These are phyloP conservation scores for Sceliomorpha sp. DNA, from an alignment of 2,888 invertebrate species.

Conservation along the genomic window DNA sequence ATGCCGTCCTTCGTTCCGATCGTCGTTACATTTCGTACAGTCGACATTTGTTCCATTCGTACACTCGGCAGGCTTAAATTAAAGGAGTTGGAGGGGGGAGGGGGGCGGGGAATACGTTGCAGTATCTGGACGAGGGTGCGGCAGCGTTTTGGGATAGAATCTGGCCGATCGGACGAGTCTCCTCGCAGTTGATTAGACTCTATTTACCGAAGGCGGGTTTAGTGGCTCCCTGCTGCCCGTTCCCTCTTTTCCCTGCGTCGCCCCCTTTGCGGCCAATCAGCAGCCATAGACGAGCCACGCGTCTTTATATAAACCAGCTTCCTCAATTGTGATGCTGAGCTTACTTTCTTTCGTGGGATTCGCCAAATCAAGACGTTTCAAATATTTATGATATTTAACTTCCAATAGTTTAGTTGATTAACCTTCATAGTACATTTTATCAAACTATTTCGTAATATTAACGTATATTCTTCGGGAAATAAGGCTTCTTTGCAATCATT, in stretches of 20 bases:
- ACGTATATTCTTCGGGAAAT: too few species aligned
- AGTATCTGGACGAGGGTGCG: slow-evolving; percentile 55
- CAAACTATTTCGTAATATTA: too few species aligned
- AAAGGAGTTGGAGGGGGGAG: slow-evolving; percentile 52
- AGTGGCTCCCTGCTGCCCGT: slow-evolving; percentile 63
- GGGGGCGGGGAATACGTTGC: slow-evolving; percentile 41
- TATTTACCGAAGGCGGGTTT: slow-evolving; percentile 78
- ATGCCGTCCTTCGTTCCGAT: slow-evolving; percentile 10
- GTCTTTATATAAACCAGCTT: slow-evolving; percentile 60
- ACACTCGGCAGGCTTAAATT: slow-evolving; percentile 44
- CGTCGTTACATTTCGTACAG: slow-evolving; percentile 41
- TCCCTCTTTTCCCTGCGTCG: slow-evolving; percentile 69
- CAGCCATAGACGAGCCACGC: slow-evolving; percentile 76
- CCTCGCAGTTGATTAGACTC: slow-evolving; percentile 78
- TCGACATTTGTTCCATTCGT: slow-evolving; percentile 52
- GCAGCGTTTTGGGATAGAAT: slow-evolving; percentile 72
- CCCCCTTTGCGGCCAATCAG: slow-evolving; percentile 79
- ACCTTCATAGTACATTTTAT: too few species aligned
- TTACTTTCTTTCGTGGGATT: slow-evolving; percentile 29
- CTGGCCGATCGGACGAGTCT: slow-evolving; percentile 76
- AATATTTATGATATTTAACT: slow-evolving; percentile 35
- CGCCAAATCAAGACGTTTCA: slow-evolving; percentile 31
- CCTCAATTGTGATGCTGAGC: slow-evolving; percentile 37
- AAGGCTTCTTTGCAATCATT: too few species aligned
- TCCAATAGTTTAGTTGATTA: too few species aligned